Conservation (phyloP, 2,113 vertebrate genomes). For the Anser brachyrhynchus region DNA sequence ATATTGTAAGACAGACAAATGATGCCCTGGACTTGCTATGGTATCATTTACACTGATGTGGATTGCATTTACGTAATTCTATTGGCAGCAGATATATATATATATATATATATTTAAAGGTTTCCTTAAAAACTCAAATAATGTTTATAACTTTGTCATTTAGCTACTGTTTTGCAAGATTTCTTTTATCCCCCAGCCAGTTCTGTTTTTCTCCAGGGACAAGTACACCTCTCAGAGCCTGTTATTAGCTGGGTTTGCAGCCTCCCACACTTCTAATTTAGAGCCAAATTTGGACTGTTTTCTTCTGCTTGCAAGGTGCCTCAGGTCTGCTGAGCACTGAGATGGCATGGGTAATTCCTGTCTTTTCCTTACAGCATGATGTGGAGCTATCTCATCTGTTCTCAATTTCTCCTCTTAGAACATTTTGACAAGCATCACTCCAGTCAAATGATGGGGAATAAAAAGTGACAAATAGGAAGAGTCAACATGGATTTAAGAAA, state of each 20-base stretch:
- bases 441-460: background rate
- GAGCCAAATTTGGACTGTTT: background rate
- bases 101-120: too few species aligned
- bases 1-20: background rate
- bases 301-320: background rate
- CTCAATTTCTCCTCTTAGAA: background rate
- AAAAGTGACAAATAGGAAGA: background rate
- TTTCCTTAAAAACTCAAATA: background rate
- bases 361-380: background rate
- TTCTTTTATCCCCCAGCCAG: background rate
- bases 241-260: background rate
- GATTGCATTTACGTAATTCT: background rate
- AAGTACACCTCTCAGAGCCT: background rate
- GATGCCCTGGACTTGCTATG: background rate
- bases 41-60: background rate
- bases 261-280: background rate
- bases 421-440: background rate
- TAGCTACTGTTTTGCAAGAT: background rate
- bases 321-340: conserved; percentile 18
- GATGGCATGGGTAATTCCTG: background rate
- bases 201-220: background rate
- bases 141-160: background rate
- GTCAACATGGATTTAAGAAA: background rate
- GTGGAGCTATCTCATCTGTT: background rate
- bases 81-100: background rate